phyloP scores from a whole-genome alignment of 2,113 vertebrate species.

The Eptesicus fuscus region DNA sequence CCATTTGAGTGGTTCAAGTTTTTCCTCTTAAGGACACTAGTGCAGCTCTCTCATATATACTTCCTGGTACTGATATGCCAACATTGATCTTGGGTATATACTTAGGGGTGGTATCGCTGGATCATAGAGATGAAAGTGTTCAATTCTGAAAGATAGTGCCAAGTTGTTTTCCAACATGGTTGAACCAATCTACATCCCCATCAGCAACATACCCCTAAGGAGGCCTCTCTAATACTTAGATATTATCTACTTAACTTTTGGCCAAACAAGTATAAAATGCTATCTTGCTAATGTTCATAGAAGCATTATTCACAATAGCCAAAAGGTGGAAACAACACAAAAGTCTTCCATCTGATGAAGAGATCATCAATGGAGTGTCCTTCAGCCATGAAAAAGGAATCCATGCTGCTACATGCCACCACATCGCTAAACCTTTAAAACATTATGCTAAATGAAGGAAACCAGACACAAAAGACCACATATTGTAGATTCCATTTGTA shows the following conservation, averaged over 20 bases:
- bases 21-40: neutral
- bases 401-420: neutral
- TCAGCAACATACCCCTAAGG: neutral
- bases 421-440: neutral
- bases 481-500: neutral
- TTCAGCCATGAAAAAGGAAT: neutral
- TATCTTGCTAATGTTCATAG: neutral
- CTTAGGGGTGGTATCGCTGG: neutral
- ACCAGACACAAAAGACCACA: neutral
- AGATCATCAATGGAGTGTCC: neutral
- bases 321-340: neutral
- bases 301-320: neutral
- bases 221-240: neutral
- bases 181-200: neutral
- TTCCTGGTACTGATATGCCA: neutral
- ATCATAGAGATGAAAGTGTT: neutral
- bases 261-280: neutral
- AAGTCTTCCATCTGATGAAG: neutral
- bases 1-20: neutral
- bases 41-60: neutral
- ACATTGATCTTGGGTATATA: neutral
- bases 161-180: neutral
- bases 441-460: neutral
- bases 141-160: neutral
- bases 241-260: neutral